A percentile compares a stretch with the other conserved stretches of the same genome.
Conservation (phyloP, 2,113 vertebrate genomes). For the Sturnus vulgaris region DNA sequence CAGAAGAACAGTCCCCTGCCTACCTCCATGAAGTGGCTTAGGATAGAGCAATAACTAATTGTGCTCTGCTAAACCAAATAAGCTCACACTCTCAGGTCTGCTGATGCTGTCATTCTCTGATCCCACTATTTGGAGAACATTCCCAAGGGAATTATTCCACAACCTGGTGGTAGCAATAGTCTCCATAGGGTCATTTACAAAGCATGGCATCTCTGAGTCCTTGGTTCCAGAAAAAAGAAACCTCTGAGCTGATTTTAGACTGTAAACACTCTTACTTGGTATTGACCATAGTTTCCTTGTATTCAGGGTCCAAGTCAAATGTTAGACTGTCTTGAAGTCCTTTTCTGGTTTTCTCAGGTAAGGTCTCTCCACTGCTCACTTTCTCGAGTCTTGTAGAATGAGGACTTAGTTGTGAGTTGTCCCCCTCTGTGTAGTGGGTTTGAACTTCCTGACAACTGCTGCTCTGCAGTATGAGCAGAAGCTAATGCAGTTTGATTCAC, state of each 20-base stretch:
- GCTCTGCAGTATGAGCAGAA: not conserved
- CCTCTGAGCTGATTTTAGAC: not conserved
- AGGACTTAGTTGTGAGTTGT: not conserved
- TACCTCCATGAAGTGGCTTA: not conserved
- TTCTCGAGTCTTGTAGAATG: not conserved
- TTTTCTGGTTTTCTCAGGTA: not conserved
- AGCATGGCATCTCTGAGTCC: not conserved
- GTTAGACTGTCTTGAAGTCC: not conserved
- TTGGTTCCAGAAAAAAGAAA: not conserved
- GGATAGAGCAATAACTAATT: not conserved
- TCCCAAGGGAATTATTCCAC: not conserved
- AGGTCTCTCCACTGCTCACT: not conserved
- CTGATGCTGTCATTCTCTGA: not conserved
- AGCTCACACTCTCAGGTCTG: not conserved
- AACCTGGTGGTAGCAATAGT: not conserved
- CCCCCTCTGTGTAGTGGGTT: not conserved
- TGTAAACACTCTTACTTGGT: not conserved
- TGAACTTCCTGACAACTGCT: not conserved
- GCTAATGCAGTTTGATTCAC: slow-evolving; percentile 20
- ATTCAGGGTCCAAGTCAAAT: not conserved
- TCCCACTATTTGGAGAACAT: not conserved
- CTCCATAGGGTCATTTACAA: not conserved
- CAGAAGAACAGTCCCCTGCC: not conserved
- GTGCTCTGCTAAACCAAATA: not conserved
- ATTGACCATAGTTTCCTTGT: not conserved